These are phyloP conservation scores for Syrrhaptes paradoxus DNA, from an alignment of 2,113 vertebrate genomes.

Conservation along the genomic window DNA sequence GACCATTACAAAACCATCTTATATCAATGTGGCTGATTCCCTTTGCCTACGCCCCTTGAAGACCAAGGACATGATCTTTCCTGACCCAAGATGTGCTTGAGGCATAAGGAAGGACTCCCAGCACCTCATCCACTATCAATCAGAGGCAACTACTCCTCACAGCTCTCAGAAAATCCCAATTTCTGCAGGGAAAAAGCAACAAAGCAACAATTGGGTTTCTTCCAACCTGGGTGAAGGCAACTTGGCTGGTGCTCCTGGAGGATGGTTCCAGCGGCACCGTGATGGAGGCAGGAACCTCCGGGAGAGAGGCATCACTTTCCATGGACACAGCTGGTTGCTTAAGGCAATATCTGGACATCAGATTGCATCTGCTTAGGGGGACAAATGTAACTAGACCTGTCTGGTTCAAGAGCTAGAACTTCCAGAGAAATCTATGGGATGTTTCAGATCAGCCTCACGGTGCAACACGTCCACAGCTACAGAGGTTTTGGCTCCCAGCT, in stretches of 20 bases:
- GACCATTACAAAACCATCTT: neutral
- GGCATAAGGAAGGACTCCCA: neutral
- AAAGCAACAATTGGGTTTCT: neutral
- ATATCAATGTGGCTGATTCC: too few relatives aligned
- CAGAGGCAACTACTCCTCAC: neutral
- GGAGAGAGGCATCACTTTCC: neutral
- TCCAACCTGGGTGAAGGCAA: neutral
- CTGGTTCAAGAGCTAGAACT: neutral
- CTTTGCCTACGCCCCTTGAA: neutral
- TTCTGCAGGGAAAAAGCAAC: neutral
- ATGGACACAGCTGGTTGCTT: neutral
- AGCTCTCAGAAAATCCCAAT: neutral
- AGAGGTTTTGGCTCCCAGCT: neutral
- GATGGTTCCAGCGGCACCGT: neutral
- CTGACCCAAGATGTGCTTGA: neutral
- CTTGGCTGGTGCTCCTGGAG: neutral
- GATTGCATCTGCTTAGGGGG: neutral
- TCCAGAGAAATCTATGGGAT: neutral
- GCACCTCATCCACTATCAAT: neutral
- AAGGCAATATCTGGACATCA: conserved; percentile 6
- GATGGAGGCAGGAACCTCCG: neutral
- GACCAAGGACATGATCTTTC: neutral
- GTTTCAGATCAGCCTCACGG: neutral
- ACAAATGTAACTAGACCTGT: neutral
- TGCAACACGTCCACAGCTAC: neutral